Evolutionary conservation across 1,140 invertebrate species (phyloP).

Genomic region (Drosophila equinoxialis): DNA sequence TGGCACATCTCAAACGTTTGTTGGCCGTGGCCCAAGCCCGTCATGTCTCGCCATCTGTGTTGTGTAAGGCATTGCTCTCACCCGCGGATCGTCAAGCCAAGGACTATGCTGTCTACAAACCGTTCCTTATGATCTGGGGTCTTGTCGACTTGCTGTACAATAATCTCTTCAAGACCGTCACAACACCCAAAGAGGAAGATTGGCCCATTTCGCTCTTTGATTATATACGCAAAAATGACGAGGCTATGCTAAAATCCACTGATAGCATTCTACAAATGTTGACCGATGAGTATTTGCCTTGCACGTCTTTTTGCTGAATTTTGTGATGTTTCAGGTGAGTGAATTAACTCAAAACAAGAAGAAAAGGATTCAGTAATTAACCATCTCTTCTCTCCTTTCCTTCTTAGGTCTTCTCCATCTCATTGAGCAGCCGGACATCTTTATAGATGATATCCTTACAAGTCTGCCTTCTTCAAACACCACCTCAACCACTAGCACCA

Average conservation of each 20-base stretch:
- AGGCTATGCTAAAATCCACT: conserved; percentile 92
- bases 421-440: conserved; percentile 78
- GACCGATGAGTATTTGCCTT: conserved; percentile 94
- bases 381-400: no score
- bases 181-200: conserved; percentile 89
- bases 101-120: conserved; percentile 93
- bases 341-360: neutral
- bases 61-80: conserved; percentile 84
- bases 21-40: conserved; percentile 92
- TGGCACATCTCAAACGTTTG: conserved; percentile 90
- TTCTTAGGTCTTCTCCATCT: conserved; percentile 67
- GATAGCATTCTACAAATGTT: conserved; percentile 92
- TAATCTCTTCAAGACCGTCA: conserved; percentile 88
- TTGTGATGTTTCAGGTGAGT: conserved; percentile 91
- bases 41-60: conserved; percentile 84
- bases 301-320: conserved; percentile 95
- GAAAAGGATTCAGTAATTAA: neutral
- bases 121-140: conserved; percentile 92
- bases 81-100: conserved; percentile 85
- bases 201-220: conserved; percentile 95
- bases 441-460: conserved; percentile 74
- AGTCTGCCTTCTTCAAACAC: conserved; percentile 56
- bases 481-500: conserved; percentile 11
- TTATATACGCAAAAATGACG: conserved; percentile 97
- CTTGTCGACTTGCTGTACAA: conserved; percentile 90